Base-by-base conservation (phyloP, 1,140 invertebrate genomes). In the Nymphalis io region DNA sequence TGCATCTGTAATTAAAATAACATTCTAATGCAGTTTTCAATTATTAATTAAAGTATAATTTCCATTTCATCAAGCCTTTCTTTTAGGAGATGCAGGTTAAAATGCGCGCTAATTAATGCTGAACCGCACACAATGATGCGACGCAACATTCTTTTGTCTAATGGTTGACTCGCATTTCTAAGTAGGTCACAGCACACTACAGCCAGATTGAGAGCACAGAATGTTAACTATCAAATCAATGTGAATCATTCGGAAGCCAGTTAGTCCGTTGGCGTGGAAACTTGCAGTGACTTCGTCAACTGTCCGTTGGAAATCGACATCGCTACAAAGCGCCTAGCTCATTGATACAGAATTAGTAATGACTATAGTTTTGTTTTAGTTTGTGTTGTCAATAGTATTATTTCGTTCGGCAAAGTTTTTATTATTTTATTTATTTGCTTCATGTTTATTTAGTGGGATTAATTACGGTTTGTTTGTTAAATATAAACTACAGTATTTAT, bases 171-270 rank as follows among this genome's bases (percentile, higher is more conserved):
- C 57, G 42, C 44, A 48, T 61, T 61, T 16, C 57, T 67, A 67
- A 67, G 42, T 67, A 60, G 64, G 64, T 67, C 64, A 67, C 63
- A 65, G 53, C n/a, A 48, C n/a, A 44, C 27, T 33, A 33, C 48
- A 21, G 46, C 21, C 60, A 63, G 60, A 63, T 63, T 33, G 46
- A 38, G 48, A 46, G 46, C 48, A 53, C 18, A 53, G 46, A 63
- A 66, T 66, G 53, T 58, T 66, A 42, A 27, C 21, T 66, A 58
- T 58, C 63, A 16, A 66, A 66, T 66, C 63, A 58, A 46, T 46
- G 55, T 42, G 55, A 60, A 44, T 27, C 40, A 44, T 42, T 60
- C 39, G 21, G 13, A 18, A 44, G n/a, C 16, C 13, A 60, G 38
- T 40, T 44, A 39, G 53, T 13, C 58, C 51, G 20, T 44, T 66